Percentiles rank a stretch among this genome's conserved stretches.
Conservation (phyloP, 2,113 vertebrate genomes). For the Anguilla rostrata region DNA sequence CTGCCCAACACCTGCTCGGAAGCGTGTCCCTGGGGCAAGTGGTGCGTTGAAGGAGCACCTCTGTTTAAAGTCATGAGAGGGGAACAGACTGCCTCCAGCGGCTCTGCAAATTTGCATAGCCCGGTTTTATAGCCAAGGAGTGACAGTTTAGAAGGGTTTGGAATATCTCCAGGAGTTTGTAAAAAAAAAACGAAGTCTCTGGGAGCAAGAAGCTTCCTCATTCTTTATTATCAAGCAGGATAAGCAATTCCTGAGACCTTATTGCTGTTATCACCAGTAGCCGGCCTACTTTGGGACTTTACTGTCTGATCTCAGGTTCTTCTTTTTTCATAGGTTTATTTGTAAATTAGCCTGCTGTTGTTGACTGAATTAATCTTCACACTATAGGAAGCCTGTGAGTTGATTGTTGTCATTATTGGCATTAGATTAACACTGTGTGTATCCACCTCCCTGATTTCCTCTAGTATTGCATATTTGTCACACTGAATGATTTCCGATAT, state of each 20-base stretch:
- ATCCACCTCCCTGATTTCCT: too few relatives aligned
- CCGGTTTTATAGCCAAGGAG: constrained; percentile 33
- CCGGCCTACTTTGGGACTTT: not conserved
- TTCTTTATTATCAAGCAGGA: not conserved
- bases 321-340: too few relatives aligned
- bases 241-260: not conserved
- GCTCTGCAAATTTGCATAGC: constrained; percentile 67
- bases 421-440: too few relatives aligned
- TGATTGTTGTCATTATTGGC: too few relatives aligned
- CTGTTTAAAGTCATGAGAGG: not conserved
- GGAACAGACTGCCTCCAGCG: constrained; percentile 7
- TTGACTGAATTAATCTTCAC: too few relatives aligned
- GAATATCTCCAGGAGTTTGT: constrained; percentile 46
- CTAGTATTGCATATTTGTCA: too few relatives aligned
- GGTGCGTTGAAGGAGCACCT: not conserved
- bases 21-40: constrained; percentile 4
- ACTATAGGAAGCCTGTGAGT: too few relatives aligned
- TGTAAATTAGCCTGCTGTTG: too few relatives aligned
- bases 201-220: constrained; percentile 29
- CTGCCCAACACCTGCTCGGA: constrained; percentile 2
- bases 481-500: too few relatives aligned
- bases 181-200: constrained; percentile 39
- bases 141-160: constrained; percentile 51
- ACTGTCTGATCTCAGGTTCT: not conserved
- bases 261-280: constrained; percentile 20